These are phyloP conservation scores for Heliconius ethilla DNA, from an alignment of 2,888 invertebrate genomes.

Conservation along the genomic window DNA sequence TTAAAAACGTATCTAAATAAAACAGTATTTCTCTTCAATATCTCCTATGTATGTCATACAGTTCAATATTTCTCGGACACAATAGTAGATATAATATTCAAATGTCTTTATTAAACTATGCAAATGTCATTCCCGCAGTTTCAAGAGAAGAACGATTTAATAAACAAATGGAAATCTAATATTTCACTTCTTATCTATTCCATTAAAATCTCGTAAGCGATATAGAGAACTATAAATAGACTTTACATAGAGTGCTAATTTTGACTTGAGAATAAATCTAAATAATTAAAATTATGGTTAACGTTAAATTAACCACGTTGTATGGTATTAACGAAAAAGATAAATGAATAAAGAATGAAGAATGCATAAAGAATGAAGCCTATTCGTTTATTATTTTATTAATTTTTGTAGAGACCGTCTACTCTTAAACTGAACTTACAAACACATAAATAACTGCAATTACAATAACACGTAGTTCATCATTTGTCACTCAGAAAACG, in stretches of 20 bases:
- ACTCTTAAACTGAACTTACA: too few relatives aligned
- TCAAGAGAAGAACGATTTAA: constrained; percentile 23
- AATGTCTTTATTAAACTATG: constrained; percentile 32
- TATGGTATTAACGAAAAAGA: background rate
- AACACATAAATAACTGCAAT: too few relatives aligned
- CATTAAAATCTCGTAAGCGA: background rate
- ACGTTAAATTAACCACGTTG: background rate
- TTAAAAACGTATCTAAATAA: background rate
- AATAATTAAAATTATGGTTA: too few relatives aligned
- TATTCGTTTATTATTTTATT: too few relatives aligned
- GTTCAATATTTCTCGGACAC: constrained; percentile 4
- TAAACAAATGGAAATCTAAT: constrained; percentile 29
- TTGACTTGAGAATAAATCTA: background rate
- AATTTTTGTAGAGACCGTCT: too few relatives aligned
- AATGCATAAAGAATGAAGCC: too few relatives aligned
- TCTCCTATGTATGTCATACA: constrained; percentile 7
- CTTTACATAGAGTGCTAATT: background rate
- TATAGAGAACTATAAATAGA: constrained; percentile 22
- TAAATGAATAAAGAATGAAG: too few relatives aligned
- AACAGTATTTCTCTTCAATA: background rate
- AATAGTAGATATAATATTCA: constrained; percentile 19
- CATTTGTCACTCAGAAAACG: too few relatives aligned
- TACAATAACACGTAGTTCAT: too few relatives aligned
- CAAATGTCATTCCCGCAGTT: constrained; percentile 23
- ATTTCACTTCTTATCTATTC: background rate